Evolutionary conservation across 2,113 vertebrate genomes (phyloP), one percentile per base, ranked within the genome.

Genomic region (Lycocorax pyrrhopterus): DNA sequence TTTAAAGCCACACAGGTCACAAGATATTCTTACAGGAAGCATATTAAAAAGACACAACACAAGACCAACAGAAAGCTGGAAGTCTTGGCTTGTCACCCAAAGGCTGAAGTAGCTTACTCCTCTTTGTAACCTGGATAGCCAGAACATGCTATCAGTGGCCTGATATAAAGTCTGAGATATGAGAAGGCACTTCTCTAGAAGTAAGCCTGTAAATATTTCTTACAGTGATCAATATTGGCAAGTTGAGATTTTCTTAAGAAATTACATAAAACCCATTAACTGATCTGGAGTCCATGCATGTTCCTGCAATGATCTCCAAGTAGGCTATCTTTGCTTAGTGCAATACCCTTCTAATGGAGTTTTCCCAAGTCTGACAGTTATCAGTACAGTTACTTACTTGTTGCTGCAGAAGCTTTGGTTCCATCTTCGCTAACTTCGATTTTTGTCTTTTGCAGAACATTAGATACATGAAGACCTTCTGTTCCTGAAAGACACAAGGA

Each of bases 371-470:
- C 68, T 52, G 15, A 46, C 35, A 94, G 13, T 35, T 60, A 63
- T 9, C 49, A 91, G 37, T 25, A 44, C 9, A 81, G 33, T 18
- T 29, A 69, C 99, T 98, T 98, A 99, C 99, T 97, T 64, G 99
- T 99, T 81, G 98, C 98, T 94, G 98, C 99, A 80, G 99, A 98
- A 94, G 99, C 99, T 98, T 99, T 99, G 43, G 99, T 99, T 94
- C 99, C 99, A 52, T 99, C 99, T 97, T 99, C 99, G 66, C 98
- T 99, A 79, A 99, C 99, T 97, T 99, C 98, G 18, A 99, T 98
- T 97, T 99, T 99, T 92, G 98, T 98, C 98, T 99, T 99, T 95
- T 99, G 99, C 22, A 99, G 96, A 12, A 99, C 97, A 43, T 98
- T 98, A 78, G 99, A 99, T 37, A 99, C 98, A 72, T 98, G 89